phyloP scores from a whole-genome alignment of 1,140 invertebrate species.

The Heterodera schachtii region DNA sequence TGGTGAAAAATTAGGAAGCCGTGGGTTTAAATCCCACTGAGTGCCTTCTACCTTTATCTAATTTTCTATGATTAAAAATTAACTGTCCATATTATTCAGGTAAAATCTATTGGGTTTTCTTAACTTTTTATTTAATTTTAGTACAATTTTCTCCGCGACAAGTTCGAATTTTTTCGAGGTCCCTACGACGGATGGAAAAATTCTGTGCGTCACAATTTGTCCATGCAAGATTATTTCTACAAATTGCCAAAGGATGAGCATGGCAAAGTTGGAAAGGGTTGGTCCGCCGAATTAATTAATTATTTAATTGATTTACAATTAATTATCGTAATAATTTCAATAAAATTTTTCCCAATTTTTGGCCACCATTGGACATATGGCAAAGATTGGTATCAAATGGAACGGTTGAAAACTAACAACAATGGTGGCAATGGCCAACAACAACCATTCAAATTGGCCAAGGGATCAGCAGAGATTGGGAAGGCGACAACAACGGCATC shows the following conservation, averaged over 20 bases:
- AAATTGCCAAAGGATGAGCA: constrained; percentile 79
- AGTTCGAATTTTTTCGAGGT: constrained; percentile 88
- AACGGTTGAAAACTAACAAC: not conserved
- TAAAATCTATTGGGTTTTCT: not conserved
- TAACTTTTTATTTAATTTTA: not conserved
- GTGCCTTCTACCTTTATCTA: too few relatives aligned
- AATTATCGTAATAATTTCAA: too few relatives aligned
- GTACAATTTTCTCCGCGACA: constrained; percentile 38
- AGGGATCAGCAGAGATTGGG: too few relatives aligned
- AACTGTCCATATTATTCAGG: not conserved
- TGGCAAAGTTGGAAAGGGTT: constrained; percentile 38
- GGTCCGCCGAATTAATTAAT: too few relatives aligned
- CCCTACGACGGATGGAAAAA: constrained; percentile 96
- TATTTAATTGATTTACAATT: too few relatives aligned
- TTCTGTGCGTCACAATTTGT: constrained; percentile 92
- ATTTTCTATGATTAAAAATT: too few relatives aligned
- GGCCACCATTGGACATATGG: not conserved
- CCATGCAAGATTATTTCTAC: constrained; percentile 93
- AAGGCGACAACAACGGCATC: not conserved
- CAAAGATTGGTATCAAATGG: not conserved
- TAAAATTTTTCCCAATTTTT: not conserved
- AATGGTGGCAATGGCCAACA: not conserved
- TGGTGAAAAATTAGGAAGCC: too few relatives aligned
- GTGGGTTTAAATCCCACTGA: too few relatives aligned
- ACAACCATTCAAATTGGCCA: not conserved